Percentiles rank a stretch among this genome's conserved stretches.
phyloP scores from a whole-genome alignment of 2,113 vertebrate species.

The Pogonocichla stellata region DNA sequence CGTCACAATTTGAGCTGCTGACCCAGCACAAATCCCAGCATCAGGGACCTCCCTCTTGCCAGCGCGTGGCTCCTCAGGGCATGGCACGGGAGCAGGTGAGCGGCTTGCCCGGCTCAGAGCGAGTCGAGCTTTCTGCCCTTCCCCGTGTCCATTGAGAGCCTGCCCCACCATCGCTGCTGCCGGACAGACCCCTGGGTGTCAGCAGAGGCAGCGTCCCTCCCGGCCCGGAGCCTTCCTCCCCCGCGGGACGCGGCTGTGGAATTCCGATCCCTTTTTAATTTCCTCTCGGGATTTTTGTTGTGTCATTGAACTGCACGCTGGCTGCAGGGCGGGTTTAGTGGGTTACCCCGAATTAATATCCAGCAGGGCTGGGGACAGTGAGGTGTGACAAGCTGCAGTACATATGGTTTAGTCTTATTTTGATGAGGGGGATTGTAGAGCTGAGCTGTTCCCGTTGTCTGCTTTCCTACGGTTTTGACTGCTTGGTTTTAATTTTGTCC shows the following conservation, averaged over 20 bases:
- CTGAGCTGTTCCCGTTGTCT: not conserved
- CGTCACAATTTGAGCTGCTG: not conserved
- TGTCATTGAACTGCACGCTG: not conserved
- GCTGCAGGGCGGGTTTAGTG: not conserved
- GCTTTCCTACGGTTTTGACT: not conserved
- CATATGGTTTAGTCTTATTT: not conserved
- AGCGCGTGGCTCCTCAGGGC: not conserved
- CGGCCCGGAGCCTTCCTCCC: not conserved
- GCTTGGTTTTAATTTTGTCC: not conserved
- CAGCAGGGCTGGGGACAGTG: not conserved
- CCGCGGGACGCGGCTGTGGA: not conserved
- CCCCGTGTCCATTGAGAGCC: not conserved
- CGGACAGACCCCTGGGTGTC: accelerated
- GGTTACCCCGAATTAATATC: not conserved
- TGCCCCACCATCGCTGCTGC: not conserved
- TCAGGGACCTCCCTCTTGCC: not conserved
- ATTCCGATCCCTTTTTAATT: not conserved
- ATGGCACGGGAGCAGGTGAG: not conserved
- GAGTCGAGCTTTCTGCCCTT: not conserved
- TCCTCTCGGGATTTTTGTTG: not conserved
- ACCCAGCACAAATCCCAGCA: not conserved
- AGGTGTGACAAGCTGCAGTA: not conserved
- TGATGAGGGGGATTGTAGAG: not conserved
- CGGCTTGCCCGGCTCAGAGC: not conserved
- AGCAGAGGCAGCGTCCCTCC: accelerated